phyloP scores from a whole-genome alignment of 1,140 invertebrate species.

The Medauroidea extradentata region DNA sequence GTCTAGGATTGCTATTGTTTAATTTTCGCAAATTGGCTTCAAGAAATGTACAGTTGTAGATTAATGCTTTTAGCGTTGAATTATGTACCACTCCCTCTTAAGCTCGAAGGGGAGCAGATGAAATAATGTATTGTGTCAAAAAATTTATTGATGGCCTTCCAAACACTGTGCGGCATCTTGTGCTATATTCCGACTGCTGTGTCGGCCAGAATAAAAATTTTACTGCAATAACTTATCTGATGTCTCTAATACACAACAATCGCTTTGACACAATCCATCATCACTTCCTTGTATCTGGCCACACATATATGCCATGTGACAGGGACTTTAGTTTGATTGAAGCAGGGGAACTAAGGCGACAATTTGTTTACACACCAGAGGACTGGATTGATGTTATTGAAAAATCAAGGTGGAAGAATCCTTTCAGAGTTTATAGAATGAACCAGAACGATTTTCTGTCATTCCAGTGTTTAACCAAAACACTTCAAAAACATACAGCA shows the following conservation, averaged over 20 bases:
- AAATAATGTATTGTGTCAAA: slow-evolving; percentile 10
- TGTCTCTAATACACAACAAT: slow-evolving; percentile 19
- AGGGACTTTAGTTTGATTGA: slow-evolving; percentile 19
- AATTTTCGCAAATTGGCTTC: too few relatives aligned
- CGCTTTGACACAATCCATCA: slow-evolving; percentile 19
- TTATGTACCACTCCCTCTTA: too few relatives aligned
- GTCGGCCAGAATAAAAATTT: slow-evolving; percentile 14
- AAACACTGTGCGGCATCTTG: slow-evolving; percentile 13
- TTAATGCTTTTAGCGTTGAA: too few relatives aligned
- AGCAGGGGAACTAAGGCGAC: background rate
- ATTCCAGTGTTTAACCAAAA: background rate
- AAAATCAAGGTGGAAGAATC: background rate
- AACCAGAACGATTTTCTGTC: slow-evolving; percentile 10
- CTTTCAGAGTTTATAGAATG: slow-evolving; percentile 8
- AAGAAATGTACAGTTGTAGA: too few relatives aligned
- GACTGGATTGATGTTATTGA: slow-evolving; percentile 15
- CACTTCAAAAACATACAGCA: too few relatives aligned
- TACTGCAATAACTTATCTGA: slow-evolving; percentile 18
- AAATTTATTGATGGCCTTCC: slow-evolving; percentile 6
- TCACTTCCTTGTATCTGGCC: slow-evolving; percentile 18
- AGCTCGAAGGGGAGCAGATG: slow-evolving; percentile 9
- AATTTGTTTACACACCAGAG: slow-evolving; percentile 13
- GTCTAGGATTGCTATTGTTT: too few relatives aligned
- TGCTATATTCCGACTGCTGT: slow-evolving; percentile 15
- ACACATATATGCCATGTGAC: slow-evolving; percentile 22